Evolutionary conservation across 2,888 invertebrate genomes (phyloP), one percentile per base, ranked within the genome.

Genomic region (Tipula vernalis): DNA sequence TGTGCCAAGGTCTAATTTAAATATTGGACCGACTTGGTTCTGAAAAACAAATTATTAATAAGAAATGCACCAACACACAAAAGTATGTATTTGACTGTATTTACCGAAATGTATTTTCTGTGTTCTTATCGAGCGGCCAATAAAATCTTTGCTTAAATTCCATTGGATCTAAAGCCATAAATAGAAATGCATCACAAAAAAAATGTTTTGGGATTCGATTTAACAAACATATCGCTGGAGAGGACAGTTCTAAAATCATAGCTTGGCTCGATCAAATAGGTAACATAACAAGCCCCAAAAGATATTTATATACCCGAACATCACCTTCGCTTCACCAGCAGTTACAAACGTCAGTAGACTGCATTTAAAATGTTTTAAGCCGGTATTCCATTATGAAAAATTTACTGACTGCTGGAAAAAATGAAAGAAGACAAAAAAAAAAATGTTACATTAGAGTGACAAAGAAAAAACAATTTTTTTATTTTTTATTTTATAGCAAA

Each of bases 131-230:
- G 0, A 88, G 89, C 0, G 91, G 91, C 91, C 91, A 91, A 87
- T 90, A 91, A 87, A 91, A 91, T 3, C 91, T 89, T n/a, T 90
- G 90, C 87, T 89, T 90, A 86, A 91, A 91, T 86, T 91, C 91
- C 0, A 87, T 88, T 0, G 90, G 89, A 89, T 91, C 91, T 10
- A 90, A 88, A 8, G 91, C 87, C 2, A 89, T 90, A 87, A 91
- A 91, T 2, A 91, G 88, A 87, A 91, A 51, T 91, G 90, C 90
- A 91, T 91, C 2, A 91, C 89, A 71, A 90, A 36, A 91, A 90
- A 87, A 91, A 91, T 12, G 90, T 91, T 4, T 90, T 89, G 41
- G 89, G 90, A 87, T 91, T 91, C 5, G 91, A 89, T 87, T 91
- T 91, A 0, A 91, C 86, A 57, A 91, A 91, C 90, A 91, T 91